A percentile compares a stretch with the other conserved stretches of the same genome.
These are phyloP conservation scores for Eriocheir sinensis DNA, from an alignment of 1,140 invertebrate genomes.

Conservation along the genomic window DNA sequence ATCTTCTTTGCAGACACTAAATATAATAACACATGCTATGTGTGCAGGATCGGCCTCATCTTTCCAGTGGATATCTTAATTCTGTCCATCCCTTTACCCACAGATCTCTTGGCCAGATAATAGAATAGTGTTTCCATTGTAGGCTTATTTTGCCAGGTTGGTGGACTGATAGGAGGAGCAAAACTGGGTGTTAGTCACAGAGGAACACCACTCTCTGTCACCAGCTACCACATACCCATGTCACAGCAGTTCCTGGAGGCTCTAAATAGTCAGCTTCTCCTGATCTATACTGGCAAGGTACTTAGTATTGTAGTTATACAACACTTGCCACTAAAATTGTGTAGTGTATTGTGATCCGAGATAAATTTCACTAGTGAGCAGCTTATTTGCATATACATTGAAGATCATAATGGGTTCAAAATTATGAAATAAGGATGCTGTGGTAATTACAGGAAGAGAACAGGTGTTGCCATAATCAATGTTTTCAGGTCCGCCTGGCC, in stretches of 20 bases:
- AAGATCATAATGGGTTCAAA: neutral
- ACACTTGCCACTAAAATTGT: too few relatives aligned
- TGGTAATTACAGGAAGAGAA: too few relatives aligned
- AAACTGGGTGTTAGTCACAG: constrained; percentile 75
- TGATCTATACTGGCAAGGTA: constrained; percentile 83
- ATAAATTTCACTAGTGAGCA: neutral
- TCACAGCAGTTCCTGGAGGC: constrained; percentile 80
- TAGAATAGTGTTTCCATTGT: too few relatives aligned
- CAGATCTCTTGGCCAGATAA: too few relatives aligned
- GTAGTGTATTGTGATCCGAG: too few relatives aligned
- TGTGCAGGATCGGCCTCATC: too few relatives aligned
- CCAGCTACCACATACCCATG: constrained; percentile 78
- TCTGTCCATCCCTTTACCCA: too few relatives aligned
- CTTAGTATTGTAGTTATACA: neutral
- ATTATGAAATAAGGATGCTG: neutral
- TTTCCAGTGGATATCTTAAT: too few relatives aligned
- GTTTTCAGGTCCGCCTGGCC: constrained; percentile 83
- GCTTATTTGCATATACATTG: neutral
- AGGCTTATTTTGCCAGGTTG: too few relatives aligned
- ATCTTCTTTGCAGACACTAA: too few relatives aligned
- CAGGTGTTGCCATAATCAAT: neutral
- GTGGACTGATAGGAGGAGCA: constrained; percentile 75
- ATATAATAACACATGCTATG: too few relatives aligned
- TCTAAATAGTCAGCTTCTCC: constrained; percentile 82
- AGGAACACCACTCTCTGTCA: constrained; percentile 70